These are phyloP conservation scores for Tipula unca DNA, from an alignment of 2,888 invertebrate genomes.

Conservation along the genomic window DNA sequence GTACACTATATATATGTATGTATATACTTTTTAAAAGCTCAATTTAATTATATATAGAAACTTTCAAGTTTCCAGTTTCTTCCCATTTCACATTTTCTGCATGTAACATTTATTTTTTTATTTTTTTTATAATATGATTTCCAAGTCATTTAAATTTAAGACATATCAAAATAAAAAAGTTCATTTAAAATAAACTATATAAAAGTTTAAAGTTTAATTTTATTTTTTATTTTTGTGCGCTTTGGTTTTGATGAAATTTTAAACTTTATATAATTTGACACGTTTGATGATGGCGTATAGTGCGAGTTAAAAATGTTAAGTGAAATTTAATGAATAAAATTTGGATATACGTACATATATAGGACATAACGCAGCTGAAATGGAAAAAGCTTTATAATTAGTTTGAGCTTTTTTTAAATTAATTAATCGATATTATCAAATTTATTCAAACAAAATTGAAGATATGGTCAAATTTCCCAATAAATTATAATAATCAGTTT, in stretches of 20 bases:
- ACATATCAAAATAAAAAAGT: background rate
- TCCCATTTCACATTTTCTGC: background rate
- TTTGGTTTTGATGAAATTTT: background rate
- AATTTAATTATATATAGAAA: background rate
- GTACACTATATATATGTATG: background rate
- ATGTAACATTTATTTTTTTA: background rate
- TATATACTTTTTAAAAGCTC: background rate
- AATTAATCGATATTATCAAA: no score
- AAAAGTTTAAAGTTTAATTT: background rate
- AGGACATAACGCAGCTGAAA: no score
- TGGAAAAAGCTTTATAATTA: no score
- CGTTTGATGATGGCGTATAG: background rate
- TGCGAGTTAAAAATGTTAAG: background rate
- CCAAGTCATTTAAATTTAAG: background rate
- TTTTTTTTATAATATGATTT: background rate
- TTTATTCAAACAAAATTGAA: no score
- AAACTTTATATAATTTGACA: background rate
- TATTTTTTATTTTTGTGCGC: background rate
- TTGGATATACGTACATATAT: no score
- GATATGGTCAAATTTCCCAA: no score
- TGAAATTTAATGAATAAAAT: background rate
- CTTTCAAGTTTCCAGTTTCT: background rate
- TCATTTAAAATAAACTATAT: background rate
- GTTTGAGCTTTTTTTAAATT: no score
- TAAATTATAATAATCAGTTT: no score